These are phyloP conservation scores for Takifugu bimaculatus DNA, from an alignment of 2,113 vertebrate species.

Conservation along the genomic window DNA sequence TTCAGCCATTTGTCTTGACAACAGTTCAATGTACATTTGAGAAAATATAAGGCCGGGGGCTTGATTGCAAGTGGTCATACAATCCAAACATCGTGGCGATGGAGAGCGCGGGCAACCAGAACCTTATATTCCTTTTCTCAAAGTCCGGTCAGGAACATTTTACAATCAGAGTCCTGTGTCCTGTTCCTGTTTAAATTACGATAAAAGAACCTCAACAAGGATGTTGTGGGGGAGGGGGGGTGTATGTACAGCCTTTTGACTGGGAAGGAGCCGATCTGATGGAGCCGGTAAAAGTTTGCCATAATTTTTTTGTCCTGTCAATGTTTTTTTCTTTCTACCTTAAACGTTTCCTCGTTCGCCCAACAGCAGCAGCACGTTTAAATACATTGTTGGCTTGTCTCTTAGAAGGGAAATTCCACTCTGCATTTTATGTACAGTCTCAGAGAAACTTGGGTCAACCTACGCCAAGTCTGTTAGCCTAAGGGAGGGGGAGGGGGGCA, in stretches of 20 bases:
- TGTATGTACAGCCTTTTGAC: conserved; percentile 95
- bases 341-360: conserved; percentile 78
- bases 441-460: conserved; percentile 63
- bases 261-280: conserved; percentile 82
- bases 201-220: conserved; percentile 81
- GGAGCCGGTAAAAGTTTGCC: conserved; percentile 76
- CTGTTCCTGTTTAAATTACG: conserved; percentile 77
- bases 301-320: conserved; percentile 55
- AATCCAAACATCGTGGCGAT: conserved; percentile 90
- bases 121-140: conserved; percentile 83
- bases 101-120: conserved; percentile 82
- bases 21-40: conserved; percentile 97
- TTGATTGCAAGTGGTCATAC: conserved; percentile 99
- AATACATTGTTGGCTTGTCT: conserved; percentile 91
- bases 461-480: conserved; percentile 57
- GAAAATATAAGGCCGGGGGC: conserved; percentile 99
- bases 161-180: conserved; percentile 82
- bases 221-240: conserved; percentile 75
- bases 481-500: not conserved
- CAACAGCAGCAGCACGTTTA: conserved; percentile 89
- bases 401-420: conserved; percentile 90
- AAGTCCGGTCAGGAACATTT: conserved; percentile 86
- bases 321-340: conserved; percentile 60
- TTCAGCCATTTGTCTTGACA: conserved; percentile 93
- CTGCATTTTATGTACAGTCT: conserved; percentile 96